These are phyloP conservation scores for Atta colombica DNA, from an alignment of 1,140 invertebrate species.

Conservation along the genomic window DNA sequence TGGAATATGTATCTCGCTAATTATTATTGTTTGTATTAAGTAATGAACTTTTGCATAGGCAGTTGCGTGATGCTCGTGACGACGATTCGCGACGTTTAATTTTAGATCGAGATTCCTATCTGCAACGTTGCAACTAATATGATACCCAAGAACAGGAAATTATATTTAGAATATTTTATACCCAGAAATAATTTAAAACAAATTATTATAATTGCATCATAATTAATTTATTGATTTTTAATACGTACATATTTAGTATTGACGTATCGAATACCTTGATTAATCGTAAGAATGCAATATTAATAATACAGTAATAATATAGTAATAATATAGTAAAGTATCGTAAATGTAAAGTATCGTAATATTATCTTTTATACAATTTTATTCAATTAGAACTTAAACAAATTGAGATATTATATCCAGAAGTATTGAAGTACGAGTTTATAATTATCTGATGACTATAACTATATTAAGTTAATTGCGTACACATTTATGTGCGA, in stretches of 20 bases:
- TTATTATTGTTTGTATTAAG: slow-evolving; percentile 38
- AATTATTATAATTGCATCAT: not conserved
- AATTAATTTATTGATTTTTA: slow-evolving; percentile 28
- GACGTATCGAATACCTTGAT: not conserved
- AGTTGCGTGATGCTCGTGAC: not conserved
- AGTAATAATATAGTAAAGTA: not conserved
- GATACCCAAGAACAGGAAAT: not conserved
- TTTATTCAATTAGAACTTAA: slow-evolving; percentile 2
- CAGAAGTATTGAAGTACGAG: not conserved
- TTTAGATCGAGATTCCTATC: slow-evolving; percentile 12
- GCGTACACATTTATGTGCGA: not conserved
- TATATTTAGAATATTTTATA: not conserved
- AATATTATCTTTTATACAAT: slow-evolving; percentile 1
- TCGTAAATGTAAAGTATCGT: not conserved
- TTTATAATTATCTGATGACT: not conserved
- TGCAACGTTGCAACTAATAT: not conserved
- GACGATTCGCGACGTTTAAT: slow-evolving; percentile 6
- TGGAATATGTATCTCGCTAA: not conserved
- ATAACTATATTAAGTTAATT: slow-evolving; percentile 11
- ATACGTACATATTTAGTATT: not conserved
- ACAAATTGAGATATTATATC: not conserved
- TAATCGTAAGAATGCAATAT: not conserved
- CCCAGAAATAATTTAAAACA: not conserved
- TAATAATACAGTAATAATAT: not conserved
- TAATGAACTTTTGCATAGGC: not conserved